Conservation (phyloP, 2,113 vertebrate species). For the Ammodytes dubius region DNA sequence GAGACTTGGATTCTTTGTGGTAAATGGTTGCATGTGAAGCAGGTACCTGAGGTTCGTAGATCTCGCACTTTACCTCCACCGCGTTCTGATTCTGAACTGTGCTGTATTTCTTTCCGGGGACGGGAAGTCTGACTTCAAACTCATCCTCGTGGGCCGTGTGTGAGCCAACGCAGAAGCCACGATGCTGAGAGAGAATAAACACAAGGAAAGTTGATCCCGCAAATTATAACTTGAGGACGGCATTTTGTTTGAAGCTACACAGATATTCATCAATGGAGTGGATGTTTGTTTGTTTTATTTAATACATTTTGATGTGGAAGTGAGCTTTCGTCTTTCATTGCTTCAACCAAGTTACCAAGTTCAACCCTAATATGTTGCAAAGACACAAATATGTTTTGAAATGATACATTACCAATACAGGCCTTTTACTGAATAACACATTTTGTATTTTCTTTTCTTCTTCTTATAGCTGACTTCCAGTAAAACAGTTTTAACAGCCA, state of each 20-base stretch:
- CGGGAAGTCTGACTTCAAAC: conserved; percentile 32
- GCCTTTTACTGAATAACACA: too few species aligned
- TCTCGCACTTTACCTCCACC: conserved; percentile 71
- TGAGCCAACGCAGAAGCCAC: conserved; percentile 69
- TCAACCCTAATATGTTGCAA: too few species aligned
- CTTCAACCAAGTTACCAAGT: too few species aligned
- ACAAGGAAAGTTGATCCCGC: background rate
- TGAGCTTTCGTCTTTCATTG: too few species aligned
- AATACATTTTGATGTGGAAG: too few species aligned
- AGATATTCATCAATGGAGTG: background rate
- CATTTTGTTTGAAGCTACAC: background rate
- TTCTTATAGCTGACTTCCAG: too few species aligned
- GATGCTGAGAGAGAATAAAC: conserved; percentile 51
- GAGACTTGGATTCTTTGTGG: background rate
- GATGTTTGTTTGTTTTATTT: too few species aligned
- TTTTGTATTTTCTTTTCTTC: too few species aligned
- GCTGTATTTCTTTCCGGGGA: conserved; percentile 14
- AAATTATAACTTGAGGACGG: background rate
- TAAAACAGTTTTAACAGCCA: too few species aligned
- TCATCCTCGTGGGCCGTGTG: conserved; percentile 24
- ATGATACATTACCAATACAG: too few species aligned
- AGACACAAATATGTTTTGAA: too few species aligned
- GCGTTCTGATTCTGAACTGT: conserved; percentile 18
- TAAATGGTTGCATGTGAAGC: background rate
- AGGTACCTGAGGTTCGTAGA: conserved; percentile 74